Evolutionary conservation across 2,797 vertebrate species (phyloP).

Genomic region (Hephaestus fuliginosus): DNA sequence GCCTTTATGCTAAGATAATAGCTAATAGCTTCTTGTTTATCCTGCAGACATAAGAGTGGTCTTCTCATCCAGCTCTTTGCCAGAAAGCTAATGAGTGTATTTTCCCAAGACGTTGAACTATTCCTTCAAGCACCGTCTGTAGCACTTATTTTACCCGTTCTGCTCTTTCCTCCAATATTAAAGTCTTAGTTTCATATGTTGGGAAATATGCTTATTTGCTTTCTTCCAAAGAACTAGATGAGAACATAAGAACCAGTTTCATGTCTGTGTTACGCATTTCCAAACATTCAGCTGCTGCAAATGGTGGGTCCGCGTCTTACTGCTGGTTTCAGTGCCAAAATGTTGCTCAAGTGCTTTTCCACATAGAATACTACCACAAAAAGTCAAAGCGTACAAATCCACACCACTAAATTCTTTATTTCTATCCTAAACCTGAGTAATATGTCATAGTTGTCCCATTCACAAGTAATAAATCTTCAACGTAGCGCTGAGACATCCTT

Average conservation of each 20-base stretch:
- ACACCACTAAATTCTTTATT: neutral
- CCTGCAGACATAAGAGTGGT: neutral
- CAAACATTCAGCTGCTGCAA: neutral
- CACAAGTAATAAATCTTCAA: constrained; percentile 14
- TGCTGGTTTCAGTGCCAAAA: neutral
- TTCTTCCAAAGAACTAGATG: too few relatives aligned
- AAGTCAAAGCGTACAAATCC: constrained; percentile 13
- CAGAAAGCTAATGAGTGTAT: neutral
- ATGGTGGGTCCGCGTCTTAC: neutral
- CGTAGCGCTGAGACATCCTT: constrained; percentile 17
- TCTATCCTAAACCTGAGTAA: constrained; percentile 27
- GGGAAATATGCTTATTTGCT: too few relatives aligned
- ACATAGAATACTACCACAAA: neutral
- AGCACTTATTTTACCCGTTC: neutral
- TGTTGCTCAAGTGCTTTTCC: neutral
- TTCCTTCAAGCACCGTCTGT: neutral
- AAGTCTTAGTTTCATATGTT: neutral
- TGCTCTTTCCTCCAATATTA: neutral
- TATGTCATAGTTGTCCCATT: constrained; percentile 23
- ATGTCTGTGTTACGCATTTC: neutral
- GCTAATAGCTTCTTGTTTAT: neutral
- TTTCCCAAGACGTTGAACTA: neutral
- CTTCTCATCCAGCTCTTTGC: neutral
- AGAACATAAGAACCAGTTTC: too few relatives aligned
- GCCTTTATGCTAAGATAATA: neutral